phyloP scores from a whole-genome alignment of 2,888 invertebrate genomes.

The Hydropsyche betteni region DNA sequence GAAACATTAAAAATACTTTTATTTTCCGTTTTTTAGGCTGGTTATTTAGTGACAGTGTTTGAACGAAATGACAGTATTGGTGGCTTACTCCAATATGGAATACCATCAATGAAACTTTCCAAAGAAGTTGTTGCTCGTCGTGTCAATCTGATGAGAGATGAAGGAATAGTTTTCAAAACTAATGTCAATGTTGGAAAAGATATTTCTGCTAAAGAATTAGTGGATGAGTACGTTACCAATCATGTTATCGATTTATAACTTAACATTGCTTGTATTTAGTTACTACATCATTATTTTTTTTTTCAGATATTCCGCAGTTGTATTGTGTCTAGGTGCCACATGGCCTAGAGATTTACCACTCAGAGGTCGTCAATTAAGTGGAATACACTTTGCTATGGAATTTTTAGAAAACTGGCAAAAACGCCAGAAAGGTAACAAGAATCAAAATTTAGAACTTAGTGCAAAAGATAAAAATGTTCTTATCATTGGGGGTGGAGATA shows the following conservation, averaged over 20 bases:
- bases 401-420: slow-evolving; percentile 98
- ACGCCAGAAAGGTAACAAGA: slow-evolving; percentile 79
- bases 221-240: slow-evolving; percentile 66
- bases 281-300: slow-evolving; percentile 40
- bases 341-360: slow-evolving; percentile 93
- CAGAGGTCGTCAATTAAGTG: slow-evolving; percentile 86
- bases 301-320: slow-evolving; percentile 82
- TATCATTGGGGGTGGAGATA: slow-evolving; percentile 88
- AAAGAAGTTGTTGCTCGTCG: slow-evolving; percentile 93
- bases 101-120: slow-evolving; percentile 98
- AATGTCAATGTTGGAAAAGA: slow-evolving; percentile 92
- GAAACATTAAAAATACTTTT: background rate
- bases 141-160: slow-evolving; percentile 84
- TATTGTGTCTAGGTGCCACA: slow-evolving; percentile 93
- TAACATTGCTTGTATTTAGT: background rate
- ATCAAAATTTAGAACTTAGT: slow-evolving; percentile 67
- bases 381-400: slow-evolving; percentile 98
- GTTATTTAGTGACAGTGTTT: slow-evolving; percentile 95
- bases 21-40: slow-evolving; percentile 68
- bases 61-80: slow-evolving; percentile 96
- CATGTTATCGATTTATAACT: background rate
- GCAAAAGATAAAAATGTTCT: slow-evolving; percentile 96
- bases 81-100: slow-evolving; percentile 96
- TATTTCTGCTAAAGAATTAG: slow-evolving; percentile 77
- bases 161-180: slow-evolving; percentile 90